A percentile compares a stretch with the other conserved stretches of the same genome.
These are phyloP conservation scores for Semaprochilodus insignis DNA, from an alignment of 2,797 vertebrate species.

Conservation along the genomic window DNA sequence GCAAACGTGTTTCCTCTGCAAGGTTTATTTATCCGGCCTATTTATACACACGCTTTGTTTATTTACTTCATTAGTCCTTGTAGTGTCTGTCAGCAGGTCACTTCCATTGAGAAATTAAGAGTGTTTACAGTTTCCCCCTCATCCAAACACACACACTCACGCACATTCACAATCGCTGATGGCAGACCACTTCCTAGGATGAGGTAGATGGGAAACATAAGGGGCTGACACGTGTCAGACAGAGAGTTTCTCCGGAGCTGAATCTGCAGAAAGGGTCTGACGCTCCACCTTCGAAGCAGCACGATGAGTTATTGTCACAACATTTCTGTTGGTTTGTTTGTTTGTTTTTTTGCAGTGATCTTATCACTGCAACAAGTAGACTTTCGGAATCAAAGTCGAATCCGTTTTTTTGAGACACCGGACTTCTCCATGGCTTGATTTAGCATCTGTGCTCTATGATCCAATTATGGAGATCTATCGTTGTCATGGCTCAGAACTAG, in stretches of 20 bases:
- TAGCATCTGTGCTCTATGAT: conserved; percentile 14
- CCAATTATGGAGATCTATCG: not conserved
- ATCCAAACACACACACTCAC: conserved; percentile 46
- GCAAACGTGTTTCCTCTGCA: conserved; percentile 44
- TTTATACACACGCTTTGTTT: conserved; percentile 62
- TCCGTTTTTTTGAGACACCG: not conserved
- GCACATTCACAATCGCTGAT: conserved; percentile 32
- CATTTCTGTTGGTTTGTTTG: conserved; percentile 8
- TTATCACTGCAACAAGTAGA: not conserved
- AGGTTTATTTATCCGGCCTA: conserved; percentile 60
- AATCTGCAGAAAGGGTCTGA: not conserved
- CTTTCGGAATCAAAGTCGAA: not conserved
- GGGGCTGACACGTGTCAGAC: conserved; percentile 42
- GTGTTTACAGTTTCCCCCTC: conserved; percentile 56
- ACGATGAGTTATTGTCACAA: not conserved
- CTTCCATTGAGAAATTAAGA: conserved; percentile 61
- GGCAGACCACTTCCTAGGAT: conserved; percentile 42
- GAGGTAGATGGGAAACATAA: conserved; percentile 33
- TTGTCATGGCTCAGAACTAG: conserved; percentile 16
- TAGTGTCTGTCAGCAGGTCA: conserved; percentile 60
- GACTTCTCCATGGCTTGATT: conserved; percentile 11
- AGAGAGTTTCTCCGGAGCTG: conserved; percentile 1
- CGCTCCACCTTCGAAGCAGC: not conserved
- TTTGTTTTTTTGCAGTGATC: not conserved
- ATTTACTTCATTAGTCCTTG: conserved; percentile 59